Base-by-base conservation (phyloP, 2,888 invertebrate species). In the Macrophya alboannulata region DNA sequence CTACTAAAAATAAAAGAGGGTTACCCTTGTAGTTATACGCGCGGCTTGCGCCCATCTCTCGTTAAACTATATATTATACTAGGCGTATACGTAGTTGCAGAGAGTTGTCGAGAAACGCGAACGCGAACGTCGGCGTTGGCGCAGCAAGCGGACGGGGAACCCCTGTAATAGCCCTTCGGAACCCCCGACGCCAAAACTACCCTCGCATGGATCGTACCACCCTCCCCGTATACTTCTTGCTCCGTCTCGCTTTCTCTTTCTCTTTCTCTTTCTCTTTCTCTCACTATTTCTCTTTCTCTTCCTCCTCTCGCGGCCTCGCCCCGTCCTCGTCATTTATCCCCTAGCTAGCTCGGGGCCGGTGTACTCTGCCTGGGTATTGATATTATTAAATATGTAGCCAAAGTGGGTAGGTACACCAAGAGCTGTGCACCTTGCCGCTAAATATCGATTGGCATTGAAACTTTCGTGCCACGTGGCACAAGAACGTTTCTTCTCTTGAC, bases 311-410 rank as follows among this genome's bases (percentile, higher is more conserved):
- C 55, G 43, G 17, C 4, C 25, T 10, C 37, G 12, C 79, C 12
- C 43, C 48, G 48, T 85, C 37, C 79, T 31, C n/a, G 45, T 40
- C 76, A 25, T 62, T 62, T n/a, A 77, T 77, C 55, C 77, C 55
- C 77, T 37, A 55, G 77, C 51, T 37, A 8, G 74, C 45, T 48
- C 48, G 9, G n/a, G 77, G 77, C 77, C 51, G 17, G 55, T 17
- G 77, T 62, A 81, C 81, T 43, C 43, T 59, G 81, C 40, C 40
- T n/a, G 62, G 62, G 81, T 81, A 81, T 81, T 81, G 81, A 81
- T 81, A 81, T 43, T 62, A 81, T 81, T 62, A 81, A 81, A 81
- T 81, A 81, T 81, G 59, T 81, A 81, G 81, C 59, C 59, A 81
- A 81, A 81, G 81, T 62, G 81, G 59, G 43, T 40, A 37, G 68